phyloP scores from a whole-genome alignment of 2,113 vertebrate species.

The Thinocorus orbignyianus region DNA sequence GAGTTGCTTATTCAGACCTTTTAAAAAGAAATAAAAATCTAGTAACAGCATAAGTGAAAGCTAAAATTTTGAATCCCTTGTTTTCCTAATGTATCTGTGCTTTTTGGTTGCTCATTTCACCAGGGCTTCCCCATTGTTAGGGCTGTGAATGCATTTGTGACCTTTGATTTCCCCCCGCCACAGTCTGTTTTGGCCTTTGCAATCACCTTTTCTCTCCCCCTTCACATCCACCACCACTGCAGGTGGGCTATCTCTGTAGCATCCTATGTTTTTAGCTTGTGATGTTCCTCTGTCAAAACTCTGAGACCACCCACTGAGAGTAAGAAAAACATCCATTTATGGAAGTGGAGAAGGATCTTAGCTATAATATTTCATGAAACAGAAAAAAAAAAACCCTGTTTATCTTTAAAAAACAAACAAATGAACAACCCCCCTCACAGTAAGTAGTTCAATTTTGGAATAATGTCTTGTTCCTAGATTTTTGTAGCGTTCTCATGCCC shows the following conservation, averaged over 20 bases:
- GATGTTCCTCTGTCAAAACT: conserved; percentile 55
- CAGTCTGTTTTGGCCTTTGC: conserved; percentile 60
- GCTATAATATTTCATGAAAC: conserved; percentile 63
- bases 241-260: conserved; percentile 66
- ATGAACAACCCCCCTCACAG: conserved; percentile 21
- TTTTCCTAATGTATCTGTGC: not conserved
- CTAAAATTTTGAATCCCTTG: not conserved
- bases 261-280: conserved; percentile 63
- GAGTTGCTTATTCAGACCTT: not conserved
- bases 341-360: conserved; percentile 53
- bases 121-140: conserved; percentile 7
- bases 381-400: not conserved
- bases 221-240: conserved; percentile 46
- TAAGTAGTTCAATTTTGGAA: conserved; percentile 27
- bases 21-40: not conserved
- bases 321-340: conserved; percentile 73
- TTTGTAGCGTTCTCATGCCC: not conserved
- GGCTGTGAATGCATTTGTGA: conserved; percentile 55
- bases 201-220: conserved; percentile 50
- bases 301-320: conserved; percentile 69
- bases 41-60: not conserved
- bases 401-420: conserved; percentile 64
- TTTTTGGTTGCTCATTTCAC: conserved; percentile 41
- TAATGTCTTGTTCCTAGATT: not conserved
- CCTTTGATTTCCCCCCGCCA: conserved; percentile 49